phyloP scores from a whole-genome alignment of 2,113 vertebrate species.

The Neotragus pygmaeus region DNA sequence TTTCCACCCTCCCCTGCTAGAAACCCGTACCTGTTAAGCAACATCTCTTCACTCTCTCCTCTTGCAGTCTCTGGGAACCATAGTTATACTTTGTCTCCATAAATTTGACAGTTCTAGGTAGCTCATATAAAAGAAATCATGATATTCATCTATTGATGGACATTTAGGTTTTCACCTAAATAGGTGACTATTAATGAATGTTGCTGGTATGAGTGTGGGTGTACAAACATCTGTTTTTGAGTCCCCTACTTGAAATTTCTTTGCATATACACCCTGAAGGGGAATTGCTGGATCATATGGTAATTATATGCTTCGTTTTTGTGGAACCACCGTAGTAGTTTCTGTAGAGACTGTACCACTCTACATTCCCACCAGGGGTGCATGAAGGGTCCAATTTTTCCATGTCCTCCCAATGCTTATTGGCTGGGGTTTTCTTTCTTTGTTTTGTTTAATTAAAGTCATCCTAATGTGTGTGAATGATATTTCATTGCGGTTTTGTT shows the following conservation, averaged over 20 bases:
- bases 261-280: background rate
- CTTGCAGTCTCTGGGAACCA: background rate
- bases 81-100: background rate
- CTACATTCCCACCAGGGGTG: background rate
- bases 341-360: background rate
- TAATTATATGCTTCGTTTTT: background rate
- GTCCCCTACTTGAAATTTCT: background rate
- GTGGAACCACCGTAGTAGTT: background rate
- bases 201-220: background rate
- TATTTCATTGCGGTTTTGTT: background rate
- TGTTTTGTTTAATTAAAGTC: background rate
- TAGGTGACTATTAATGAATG: background rate
- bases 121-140: background rate
- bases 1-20: background rate
- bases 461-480: background rate
- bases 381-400: background rate
- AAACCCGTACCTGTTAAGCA: background rate
- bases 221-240: background rate
- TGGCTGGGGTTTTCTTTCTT: background rate
- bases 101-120: background rate
- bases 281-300: background rate
- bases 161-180: background rate
- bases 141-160: background rate
- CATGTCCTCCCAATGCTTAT: background rate
- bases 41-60: background rate